Evolutionary conservation across 2,113 vertebrate species (phyloP), one percentile per base, ranked within the genome.

Genomic region (Scortum barcoo): DNA sequence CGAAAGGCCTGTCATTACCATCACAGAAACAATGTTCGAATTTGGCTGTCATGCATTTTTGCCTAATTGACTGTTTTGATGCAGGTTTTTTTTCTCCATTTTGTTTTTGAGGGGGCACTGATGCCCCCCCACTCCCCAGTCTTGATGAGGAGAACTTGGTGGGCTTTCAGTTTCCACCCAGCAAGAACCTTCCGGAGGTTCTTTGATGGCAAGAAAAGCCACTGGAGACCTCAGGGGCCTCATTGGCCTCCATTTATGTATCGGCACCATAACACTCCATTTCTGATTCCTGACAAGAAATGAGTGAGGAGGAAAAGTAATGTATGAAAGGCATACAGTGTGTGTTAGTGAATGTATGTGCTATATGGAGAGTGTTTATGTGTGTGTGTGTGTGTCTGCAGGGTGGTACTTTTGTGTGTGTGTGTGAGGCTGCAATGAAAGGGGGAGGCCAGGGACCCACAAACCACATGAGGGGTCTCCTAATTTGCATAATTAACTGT

Each of bases 401-500:
- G 86, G 79, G 81, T 80, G 77, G 87, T 88, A 79, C 57, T 77
- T 90, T 86, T 87, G 78, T 88, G 22, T 76, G 83, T 91, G 87
- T 91, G 80, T 90, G 86, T 86, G 79, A 78, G 81, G 80, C 53
- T 71, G 75, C 85, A 72, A 81, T 93, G 88, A 94, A 94, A 88
- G 73, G 81, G 81, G 86, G 86, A 90, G 88, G 86, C 81, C 90
- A 84, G 65, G 85, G 90, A 94, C 82, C 87, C 90, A 86, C 83
- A 82, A 87, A 76, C 88, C 84, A 78, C 89, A 92, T 81, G 86
- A 88, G 89, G 90, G 89, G 85, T 93, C 87, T 94, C 85, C 72
- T 85, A 48, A 93, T 95, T 94, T 95, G 93, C 95, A 96, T 95
- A 95, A 95, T 96, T 95, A 95, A 94, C 94, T 94, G 91, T 94